Conservation (phyloP, 1,140 invertebrate species). For the Rhagoletis pomonella region DNA sequence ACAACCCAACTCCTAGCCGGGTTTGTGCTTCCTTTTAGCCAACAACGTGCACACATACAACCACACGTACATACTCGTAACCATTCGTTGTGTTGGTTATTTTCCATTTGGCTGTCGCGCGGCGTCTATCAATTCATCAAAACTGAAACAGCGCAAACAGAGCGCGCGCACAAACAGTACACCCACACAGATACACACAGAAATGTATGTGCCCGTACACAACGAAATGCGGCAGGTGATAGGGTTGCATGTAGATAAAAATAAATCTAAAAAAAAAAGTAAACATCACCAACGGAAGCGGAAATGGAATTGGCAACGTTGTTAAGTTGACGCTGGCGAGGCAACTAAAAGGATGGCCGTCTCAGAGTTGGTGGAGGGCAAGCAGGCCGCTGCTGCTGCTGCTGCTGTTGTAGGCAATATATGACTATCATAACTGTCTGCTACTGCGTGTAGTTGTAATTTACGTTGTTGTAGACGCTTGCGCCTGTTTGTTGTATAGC, state of each 20-base stretch:
- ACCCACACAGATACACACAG: neutral
- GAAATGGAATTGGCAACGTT: constrained; percentile 52
- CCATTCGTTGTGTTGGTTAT: neutral
- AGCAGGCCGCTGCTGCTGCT: neutral
- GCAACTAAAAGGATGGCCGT: neutral
- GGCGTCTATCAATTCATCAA: constrained; percentile 54
- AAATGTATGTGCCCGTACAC: neutral
- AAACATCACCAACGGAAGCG: constrained; percentile 45
- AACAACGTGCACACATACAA: neutral
- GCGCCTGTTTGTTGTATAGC: neutral
- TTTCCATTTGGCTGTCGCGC: constrained; percentile 42
- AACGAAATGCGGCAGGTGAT: neutral
- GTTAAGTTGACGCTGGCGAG: constrained; percentile 29
- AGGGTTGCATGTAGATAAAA: neutral
- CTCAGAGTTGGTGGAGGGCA: neutral
- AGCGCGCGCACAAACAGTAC: neutral
- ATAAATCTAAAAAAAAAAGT: neutral
- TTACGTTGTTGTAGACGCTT: neutral
- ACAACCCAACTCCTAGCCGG: neutral
- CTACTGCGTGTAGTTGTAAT: neutral
- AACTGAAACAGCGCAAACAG: constrained; percentile 46
- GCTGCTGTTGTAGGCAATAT: neutral
- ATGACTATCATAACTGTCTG: constrained; percentile 27
- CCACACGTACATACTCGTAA: neutral
- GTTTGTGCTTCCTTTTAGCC: neutral